Evolutionary conservation across 2,113 vertebrate species (phyloP).

Genomic region (Trichechus manatus): DNA sequence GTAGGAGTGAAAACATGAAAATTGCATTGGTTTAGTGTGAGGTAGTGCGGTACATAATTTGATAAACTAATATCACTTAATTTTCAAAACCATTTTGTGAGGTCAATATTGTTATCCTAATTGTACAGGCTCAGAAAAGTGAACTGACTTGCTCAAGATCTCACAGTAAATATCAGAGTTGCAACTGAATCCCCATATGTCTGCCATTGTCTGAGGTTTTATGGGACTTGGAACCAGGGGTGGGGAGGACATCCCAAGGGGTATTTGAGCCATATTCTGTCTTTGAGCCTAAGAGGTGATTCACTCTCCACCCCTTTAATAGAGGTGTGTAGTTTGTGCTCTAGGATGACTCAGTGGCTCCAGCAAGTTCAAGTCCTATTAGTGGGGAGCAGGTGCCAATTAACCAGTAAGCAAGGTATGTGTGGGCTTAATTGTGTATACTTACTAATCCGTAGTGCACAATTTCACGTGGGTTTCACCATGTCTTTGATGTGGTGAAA

Average conservation of each 20-base stretch:
- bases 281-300: conserved; percentile 43
- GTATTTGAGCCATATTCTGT: conserved; percentile 12
- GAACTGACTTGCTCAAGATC: conserved; percentile 40
- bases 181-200: conserved; percentile 15
- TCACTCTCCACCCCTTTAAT: conserved; percentile 5
- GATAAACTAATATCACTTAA: conserved; percentile 53
- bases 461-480: no score
- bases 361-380: background rate
- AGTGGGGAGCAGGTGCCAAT: background rate
- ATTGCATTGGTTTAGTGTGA: background rate
- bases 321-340: conserved; percentile 13
- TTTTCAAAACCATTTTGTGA: conserved; percentile 59
- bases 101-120: conserved; percentile 49
- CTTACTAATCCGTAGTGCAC: no score
- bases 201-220: background rate
- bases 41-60: conserved; percentile 5
- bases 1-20: conserved; percentile 31
- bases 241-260: background rate
- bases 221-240: background rate
- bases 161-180: conserved; percentile 48
- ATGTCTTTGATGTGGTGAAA: no score
- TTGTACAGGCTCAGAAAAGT: conserved; percentile 16
- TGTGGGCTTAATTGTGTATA: no score
- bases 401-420: no score
- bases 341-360: conserved; percentile 24